Evolutionary conservation across 2,888 invertebrate species (phyloP), one percentile per base, ranked within the genome.

Genomic region (Chloroclystis v-ata): DNA sequence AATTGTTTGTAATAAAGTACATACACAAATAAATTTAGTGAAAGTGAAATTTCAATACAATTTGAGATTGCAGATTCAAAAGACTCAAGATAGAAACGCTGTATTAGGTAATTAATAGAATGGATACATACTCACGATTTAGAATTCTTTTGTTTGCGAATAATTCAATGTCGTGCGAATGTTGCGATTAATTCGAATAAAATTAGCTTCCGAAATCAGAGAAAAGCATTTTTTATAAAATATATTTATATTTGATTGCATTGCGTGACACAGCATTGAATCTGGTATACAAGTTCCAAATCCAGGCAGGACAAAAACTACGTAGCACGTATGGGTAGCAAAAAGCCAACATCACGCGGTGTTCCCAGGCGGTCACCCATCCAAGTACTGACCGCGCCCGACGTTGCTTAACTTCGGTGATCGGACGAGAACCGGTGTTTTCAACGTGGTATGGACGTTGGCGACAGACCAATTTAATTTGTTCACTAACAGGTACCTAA

Each of bases 341-440:
- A 39, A 38, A 39, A 24, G 35, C 37, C 25, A 26, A 38, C 37
- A 28, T 54, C 66, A 67, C 67, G 65, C 49, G 63, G 71, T 74
- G 73, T 73, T 75, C 72, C 72, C 73, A 80, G 75, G 80, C 79
- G 78, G 82, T 82, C 83, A 82, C 82, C 82, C 83, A 82, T 82
- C 82, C 80, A 84, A 82, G 82, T 82, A 84, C 82, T 83, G 78
- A 83, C 76, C 77, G 67, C 82, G 81, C 82, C 82, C 82, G 78
- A 82, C 74, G 82, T 79, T 82, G 81, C 81, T 82, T 84, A 79
- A 82, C 80, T 82, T 82, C 82, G 80, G 83, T 83, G 82, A 83
- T 83, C 82, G 81, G 82, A 83, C 81, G 81, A 82, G 81, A 82
- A 79, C 80, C 82, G 59, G 59, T 72, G 70, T 72, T 56, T 70